Percentiles rank a stretch among this genome's conserved stretches.
Evolutionary conservation across 2,113 vertebrate species (phyloP).

Genomic region (Stercorarius parasiticus): DNA sequence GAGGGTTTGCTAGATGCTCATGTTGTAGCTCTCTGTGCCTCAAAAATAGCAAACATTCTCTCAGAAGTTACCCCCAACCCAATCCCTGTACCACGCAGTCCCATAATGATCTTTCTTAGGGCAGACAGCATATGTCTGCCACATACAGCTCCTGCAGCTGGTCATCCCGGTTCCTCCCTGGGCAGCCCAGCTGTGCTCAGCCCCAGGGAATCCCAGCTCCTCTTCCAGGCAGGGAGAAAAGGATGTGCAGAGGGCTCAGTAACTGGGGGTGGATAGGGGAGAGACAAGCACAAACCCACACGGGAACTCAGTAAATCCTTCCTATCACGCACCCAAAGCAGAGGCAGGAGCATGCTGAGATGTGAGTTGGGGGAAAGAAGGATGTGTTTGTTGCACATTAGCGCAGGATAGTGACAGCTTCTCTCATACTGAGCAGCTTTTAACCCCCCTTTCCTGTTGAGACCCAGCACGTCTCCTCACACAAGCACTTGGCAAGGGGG

Average conservation of each 20-base stretch:
- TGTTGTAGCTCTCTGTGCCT: neutral
- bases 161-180: neutral
- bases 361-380: neutral
- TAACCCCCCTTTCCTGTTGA: neutral
- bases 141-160: neutral
- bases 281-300: neutral
- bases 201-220: neutral
- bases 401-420: neutral
- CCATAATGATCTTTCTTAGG: neutral
- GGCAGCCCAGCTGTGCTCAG: neutral
- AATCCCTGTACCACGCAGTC: neutral
- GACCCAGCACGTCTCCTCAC: conserved; percentile 17
- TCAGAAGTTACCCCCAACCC: neutral
- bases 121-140: accelerated
- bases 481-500: conserved; percentile 14
- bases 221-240: neutral
- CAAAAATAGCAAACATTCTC: neutral
- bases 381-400: conserved; percentile 5
- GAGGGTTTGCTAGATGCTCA: neutral
- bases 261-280: neutral
- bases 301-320: neutral
- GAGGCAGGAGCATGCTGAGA: neutral
- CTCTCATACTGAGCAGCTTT: neutral
- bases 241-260: neutral
- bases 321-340: neutral